Evolutionary conservation across 92 coral and sea anemone genomes (phyloP).

Genomic region (Phenganax marumi): DNA sequence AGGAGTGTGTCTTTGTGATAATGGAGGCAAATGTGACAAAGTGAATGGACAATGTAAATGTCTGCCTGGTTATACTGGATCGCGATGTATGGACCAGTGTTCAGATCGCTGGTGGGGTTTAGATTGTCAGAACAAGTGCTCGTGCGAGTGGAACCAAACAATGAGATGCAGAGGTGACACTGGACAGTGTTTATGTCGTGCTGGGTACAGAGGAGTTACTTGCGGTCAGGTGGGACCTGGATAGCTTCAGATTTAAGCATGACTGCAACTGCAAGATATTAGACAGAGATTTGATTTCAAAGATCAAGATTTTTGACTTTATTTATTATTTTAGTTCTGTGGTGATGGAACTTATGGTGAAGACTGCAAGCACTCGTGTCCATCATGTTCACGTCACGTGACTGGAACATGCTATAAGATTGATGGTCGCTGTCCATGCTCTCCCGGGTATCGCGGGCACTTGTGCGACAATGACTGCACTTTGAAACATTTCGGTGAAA

Average conservation of each 20-base stretch:
- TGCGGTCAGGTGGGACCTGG: constrained; percentile 71
- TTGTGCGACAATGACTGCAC: constrained; percentile 78
- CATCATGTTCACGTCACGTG: constrained; percentile 84
- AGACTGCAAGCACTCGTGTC: constrained; percentile 68
- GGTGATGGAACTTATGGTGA: constrained; percentile 79
- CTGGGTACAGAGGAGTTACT: constrained; percentile 73
- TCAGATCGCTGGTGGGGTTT: constrained; percentile 76
- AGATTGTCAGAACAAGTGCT: constrained; percentile 67
- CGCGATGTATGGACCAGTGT: constrained; percentile 69
- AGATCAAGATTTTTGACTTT: too few relatives aligned
- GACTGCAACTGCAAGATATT: too few relatives aligned
- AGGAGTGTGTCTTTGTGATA: constrained; percentile 69
- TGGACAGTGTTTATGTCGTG: constrained; percentile 75
- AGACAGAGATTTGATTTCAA: too few relatives aligned
- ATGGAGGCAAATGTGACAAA: constrained; percentile 81
- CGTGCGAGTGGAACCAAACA: constrained; percentile 75
- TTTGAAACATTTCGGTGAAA: constrained; percentile 58
- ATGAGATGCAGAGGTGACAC: constrained; percentile 68
- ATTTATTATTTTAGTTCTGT: constrained; percentile 63
- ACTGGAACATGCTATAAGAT: constrained; percentile 75
- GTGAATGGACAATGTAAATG: constrained; percentile 76
- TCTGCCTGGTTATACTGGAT: constrained; percentile 74
- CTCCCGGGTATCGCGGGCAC: constrained; percentile 82
- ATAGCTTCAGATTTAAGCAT: neutral
- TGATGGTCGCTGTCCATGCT: constrained; percentile 87